Percentiles rank a stretch among this genome's conserved stretches.
Evolutionary conservation across 2,113 vertebrate species (phyloP).

Genomic region (Saccopteryx leptura): DNA sequence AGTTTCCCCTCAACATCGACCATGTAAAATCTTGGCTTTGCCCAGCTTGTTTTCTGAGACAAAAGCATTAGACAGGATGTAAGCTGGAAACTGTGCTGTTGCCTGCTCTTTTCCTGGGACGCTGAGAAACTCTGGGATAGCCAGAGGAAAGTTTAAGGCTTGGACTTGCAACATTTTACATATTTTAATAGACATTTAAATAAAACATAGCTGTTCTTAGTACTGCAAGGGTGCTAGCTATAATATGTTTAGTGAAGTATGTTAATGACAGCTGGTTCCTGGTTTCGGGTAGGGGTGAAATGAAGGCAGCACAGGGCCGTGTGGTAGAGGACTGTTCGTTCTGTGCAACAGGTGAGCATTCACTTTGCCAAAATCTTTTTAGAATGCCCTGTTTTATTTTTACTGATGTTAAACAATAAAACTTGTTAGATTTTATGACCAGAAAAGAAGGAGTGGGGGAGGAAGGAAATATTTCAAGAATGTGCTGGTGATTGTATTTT

Average conservation of each 20-base stretch:
- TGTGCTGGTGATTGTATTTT: background rate
- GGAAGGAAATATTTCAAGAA: background rate
- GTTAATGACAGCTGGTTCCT: background rate
- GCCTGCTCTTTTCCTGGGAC: background rate
- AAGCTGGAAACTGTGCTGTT: background rate
- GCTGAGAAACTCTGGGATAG: background rate
- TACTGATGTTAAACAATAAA: background rate
- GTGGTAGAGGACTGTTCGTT: background rate
- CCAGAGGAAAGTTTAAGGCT: background rate
- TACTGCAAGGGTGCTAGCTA: background rate
- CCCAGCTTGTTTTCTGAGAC: background rate
- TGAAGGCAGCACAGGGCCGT: background rate
- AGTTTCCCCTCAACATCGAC: background rate
- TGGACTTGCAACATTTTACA: background rate
- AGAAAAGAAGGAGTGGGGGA: background rate
- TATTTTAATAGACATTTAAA: slow-evolving; percentile 7
- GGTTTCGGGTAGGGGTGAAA: background rate
- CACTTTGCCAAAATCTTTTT: background rate
- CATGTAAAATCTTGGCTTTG: background rate
- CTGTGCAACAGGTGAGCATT: background rate
- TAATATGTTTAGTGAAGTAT: background rate
- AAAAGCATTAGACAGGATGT: background rate
- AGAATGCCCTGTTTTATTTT: background rate
- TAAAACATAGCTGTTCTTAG: background rate
- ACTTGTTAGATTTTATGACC: background rate